Evolutionary conservation across 2,888 invertebrate genomes (phyloP).

Genomic region (Rotaria magnacalcarata): DNA sequence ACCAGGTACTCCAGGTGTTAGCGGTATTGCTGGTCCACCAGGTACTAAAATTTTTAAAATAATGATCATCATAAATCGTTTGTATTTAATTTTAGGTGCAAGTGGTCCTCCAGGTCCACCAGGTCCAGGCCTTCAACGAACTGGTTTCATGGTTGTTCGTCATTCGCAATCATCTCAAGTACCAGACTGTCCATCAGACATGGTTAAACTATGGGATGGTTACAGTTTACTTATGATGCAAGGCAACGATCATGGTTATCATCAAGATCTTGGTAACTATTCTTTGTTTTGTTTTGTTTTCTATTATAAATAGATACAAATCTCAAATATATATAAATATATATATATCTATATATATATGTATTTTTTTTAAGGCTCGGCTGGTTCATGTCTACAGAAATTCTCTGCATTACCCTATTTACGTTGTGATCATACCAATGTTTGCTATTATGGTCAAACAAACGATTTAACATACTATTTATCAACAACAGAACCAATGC

Average conservation of each 20-base stretch:
- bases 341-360: too few species aligned
- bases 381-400: constrained; percentile 84
- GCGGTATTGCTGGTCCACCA: constrained; percentile 56
- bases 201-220: constrained; percentile 83
- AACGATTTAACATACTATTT: constrained; percentile 95
- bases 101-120: constrained; percentile 42
- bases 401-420: constrained; percentile 95
- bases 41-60: constrained; percentile 53
- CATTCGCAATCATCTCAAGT: constrained; percentile 79
- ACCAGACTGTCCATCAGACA: constrained; percentile 77
- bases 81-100: not conserved
- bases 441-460: constrained; percentile 89
- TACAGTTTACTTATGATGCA: constrained; percentile 88
- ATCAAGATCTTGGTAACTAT: constrained; percentile 76
- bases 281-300: not conserved
- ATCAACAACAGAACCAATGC: constrained; percentile 79
- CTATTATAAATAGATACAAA: too few species aligned
- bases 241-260: constrained; percentile 89
- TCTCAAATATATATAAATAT: too few species aligned
- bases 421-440: constrained; percentile 87
- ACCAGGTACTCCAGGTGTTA: constrained; percentile 61
- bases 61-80: not conserved
- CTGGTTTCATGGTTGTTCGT: constrained; percentile 50
- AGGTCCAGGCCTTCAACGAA: constrained; percentile 38
- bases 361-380: constrained; percentile 67